Base-by-base conservation (phyloP, 2,113 vertebrate genomes). In the Solenodon paradoxus region DNA sequence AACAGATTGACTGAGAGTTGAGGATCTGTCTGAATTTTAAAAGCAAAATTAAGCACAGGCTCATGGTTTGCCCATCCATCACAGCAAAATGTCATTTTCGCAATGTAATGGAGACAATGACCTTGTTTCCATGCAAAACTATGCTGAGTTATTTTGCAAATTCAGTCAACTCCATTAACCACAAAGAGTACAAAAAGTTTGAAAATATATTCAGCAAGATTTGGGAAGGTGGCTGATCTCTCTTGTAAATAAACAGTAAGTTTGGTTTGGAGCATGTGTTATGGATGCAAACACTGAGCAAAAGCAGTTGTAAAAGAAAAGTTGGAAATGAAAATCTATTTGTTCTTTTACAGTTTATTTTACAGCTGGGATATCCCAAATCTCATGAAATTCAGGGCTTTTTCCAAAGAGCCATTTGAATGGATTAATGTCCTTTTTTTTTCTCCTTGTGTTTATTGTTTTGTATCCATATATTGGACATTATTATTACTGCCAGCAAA, bases 1-100 rank as follows among this genome's bases (percentile, higher is more conserved):
- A 95, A 80, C 26, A n/a, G 3, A 61, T 55, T 88, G 47, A 77
- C 11, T 2, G 4, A 68, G 28, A 93, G 90, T 42, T 72, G 24
- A 95, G 38, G 55, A 63, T 90, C 72, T 91, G 42, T 88, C 78
- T 96, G 84, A 81, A 57, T 80, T 89, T 91, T 85, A 94, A 87
- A 91, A 86, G 63, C 74, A 96, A 92, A 88, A 92, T 88, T 94
- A 94, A 93, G 7, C 22, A 64, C 55, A 35, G 26, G 13, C 57
- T 90, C 28, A 61, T 42, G 20, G 32, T 20, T 86, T 51, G 35
- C 71, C 71, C 38, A 78, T 93, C 64, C 94, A 80, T 96, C 47
- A 95, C 13, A 86, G 64, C 22, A 59, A 74, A 77, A 47, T 57
- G 51, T 80, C 45, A 63, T 88, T 78, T 95, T 93, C 71, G 17